Percentiles rank a stretch among this genome's conserved stretches.
Conservation (phyloP, 2,113 vertebrate species). For the Lampris megalopsis region DNA sequence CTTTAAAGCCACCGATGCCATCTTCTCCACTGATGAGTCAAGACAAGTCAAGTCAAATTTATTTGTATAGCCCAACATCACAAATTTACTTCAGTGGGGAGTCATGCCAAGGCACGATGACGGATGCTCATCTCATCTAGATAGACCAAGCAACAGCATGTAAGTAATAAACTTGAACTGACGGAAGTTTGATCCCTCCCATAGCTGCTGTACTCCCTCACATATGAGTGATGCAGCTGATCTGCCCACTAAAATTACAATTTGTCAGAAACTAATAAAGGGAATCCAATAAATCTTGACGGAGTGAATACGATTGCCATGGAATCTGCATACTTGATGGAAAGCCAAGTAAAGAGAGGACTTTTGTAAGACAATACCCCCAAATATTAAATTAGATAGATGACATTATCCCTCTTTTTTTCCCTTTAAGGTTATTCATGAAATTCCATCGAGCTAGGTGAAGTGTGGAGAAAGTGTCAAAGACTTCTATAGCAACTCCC, state of each 20-base stretch:
- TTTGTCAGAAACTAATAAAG: conserved; percentile 70
- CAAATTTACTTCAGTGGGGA: conserved; percentile 44
- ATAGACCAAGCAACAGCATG: conserved; percentile 48
- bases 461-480: conserved; percentile 7
- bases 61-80: too few relatives aligned
- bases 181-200: conserved; percentile 5
- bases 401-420: conserved; percentile 11
- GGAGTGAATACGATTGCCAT: conserved; percentile 56
- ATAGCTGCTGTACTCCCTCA: conserved; percentile 50
- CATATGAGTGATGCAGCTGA: conserved; percentile 70
- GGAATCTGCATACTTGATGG: conserved; percentile 58
- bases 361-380: conserved; percentile 57
- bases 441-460: conserved; percentile 3
- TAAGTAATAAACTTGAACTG: too few relatives aligned
- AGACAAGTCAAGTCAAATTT: conserved; percentile 14
- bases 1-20: conserved; percentile 28
- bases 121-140: conserved; percentile 48
- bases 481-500: conserved; percentile 8
- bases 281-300: conserved; percentile 72
- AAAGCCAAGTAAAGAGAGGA: conserved; percentile 48
- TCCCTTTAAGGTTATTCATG: neutral
- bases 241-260: conserved; percentile 62
- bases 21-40: conserved; percentile 50
- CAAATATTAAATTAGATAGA: conserved; percentile 33
- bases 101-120: conserved; percentile 39